Evolutionary conservation across 2,888 invertebrate species (phyloP).

Genomic region (Dynastes tityus): DNA sequence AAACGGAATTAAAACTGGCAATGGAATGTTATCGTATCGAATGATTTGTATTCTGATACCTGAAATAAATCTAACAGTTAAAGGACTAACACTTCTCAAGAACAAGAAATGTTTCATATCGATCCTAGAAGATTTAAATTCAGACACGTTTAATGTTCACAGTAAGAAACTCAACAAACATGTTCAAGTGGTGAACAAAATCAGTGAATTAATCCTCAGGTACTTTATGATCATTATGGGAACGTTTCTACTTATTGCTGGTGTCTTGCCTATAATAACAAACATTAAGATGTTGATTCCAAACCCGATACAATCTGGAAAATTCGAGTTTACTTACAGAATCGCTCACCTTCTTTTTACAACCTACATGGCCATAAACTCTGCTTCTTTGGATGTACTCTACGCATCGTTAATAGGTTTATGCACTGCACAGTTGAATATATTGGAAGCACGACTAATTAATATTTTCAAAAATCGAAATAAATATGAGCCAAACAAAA

Average conservation of each 20-base stretch:
- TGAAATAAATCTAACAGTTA: not conserved
- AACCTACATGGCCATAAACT: not conserved
- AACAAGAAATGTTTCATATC: not conserved
- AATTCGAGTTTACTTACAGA: not conserved
- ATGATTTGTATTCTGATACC: not conserved
- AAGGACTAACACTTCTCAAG: not conserved
- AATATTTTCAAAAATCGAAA: not conserved
- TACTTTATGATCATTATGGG: not conserved
- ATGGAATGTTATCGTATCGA: not conserved
- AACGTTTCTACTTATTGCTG: not conserved
- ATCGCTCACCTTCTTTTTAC: not conserved
- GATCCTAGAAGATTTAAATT: conserved; percentile 17
- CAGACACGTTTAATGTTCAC: not conserved
- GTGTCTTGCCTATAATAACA: not conserved
- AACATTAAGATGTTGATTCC: conserved; percentile 2
- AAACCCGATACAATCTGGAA: not conserved
- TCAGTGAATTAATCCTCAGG: not conserved
- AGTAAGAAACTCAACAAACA: not conserved
- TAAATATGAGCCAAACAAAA: too few species aligned
- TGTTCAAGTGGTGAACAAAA: not conserved
- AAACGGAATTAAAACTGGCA: not conserved
- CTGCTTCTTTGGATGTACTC: not conserved
- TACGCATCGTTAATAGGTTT: not conserved
- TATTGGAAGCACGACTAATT: not conserved
- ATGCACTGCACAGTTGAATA: not conserved